phyloP scores from a whole-genome alignment of 2,888 invertebrate species.

The Noctua pronuba region DNA sequence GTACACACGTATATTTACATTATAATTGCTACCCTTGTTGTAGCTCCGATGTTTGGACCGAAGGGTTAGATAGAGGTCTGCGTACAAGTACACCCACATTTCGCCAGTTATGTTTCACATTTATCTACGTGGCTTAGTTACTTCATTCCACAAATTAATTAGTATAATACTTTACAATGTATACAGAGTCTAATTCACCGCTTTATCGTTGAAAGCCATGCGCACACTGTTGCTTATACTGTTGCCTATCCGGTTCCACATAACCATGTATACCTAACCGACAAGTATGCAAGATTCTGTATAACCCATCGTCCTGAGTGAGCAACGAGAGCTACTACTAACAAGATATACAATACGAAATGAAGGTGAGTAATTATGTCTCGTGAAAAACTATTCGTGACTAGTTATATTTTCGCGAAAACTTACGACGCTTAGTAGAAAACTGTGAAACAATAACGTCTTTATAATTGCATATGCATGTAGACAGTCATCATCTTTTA shows the following conservation, averaged over 20 bases:
- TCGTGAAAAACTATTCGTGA: background rate
- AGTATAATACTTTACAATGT: constrained; percentile 20
- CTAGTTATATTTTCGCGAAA: background rate
- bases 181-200: constrained; percentile 15
- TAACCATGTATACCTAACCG: constrained; percentile 59
- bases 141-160: background rate
- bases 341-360: background rate
- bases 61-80: background rate
- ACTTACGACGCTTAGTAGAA: background rate
- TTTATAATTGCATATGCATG: background rate
- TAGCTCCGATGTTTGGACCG: constrained; percentile 14
- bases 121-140: background rate
- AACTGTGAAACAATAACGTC: background rate
- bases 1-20: background rate
- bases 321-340: background rate
- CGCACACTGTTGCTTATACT: constrained; percentile 76
- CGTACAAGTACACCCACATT: background rate
- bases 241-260: constrained; percentile 72
- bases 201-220: constrained; percentile 77
- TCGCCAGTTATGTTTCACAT: background rate
- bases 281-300: background rate
- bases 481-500: too few species aligned
- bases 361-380: background rate
- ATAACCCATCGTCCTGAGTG: background rate
- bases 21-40: constrained; percentile 2